A percentile compares a stretch with the other conserved stretches of the same genome.
Evolutionary conservation across 2,888 invertebrate genomes (phyloP).

Genomic region (Cordilura impudica): DNA sequence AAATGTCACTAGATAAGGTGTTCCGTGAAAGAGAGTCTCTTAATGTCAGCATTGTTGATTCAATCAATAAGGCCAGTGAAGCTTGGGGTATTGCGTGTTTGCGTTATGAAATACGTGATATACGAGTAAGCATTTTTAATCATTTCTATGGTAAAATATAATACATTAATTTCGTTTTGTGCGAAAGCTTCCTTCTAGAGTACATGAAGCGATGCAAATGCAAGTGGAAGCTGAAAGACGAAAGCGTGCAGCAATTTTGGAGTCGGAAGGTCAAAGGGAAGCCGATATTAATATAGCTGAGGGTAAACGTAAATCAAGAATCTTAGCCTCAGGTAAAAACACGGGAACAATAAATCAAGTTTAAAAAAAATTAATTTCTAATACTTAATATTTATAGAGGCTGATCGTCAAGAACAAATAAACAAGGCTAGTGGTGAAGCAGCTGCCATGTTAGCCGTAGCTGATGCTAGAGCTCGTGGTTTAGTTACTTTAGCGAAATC

Average conservation of each 20-base stretch:
- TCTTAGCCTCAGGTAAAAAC: conserved; percentile 89
- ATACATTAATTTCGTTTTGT: conserved; percentile 54
- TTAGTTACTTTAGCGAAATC: conserved; percentile 87
- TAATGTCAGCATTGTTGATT: conserved; percentile 95
- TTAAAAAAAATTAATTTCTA: not conserved
- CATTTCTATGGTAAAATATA: no score
- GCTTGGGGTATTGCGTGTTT: conserved; percentile 99
- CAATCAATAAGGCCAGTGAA: conserved; percentile 98
- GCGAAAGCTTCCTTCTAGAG: conserved; percentile 91
- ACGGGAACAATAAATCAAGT: conserved; percentile 83
- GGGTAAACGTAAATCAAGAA: conserved; percentile 93
- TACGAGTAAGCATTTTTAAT: conserved; percentile 68
- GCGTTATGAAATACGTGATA: conserved; percentile 93
- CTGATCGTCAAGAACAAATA: conserved; percentile 94
- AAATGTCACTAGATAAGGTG: conserved; percentile 97
- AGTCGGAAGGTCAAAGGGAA: conserved; percentile 95
- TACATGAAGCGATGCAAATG: conserved; percentile 99
- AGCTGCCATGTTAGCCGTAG: conserved; percentile 92
- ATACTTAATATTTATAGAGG: conserved; percentile 82
- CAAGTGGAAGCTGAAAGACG: conserved; percentile 99
- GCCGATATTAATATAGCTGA: conserved; percentile 98
- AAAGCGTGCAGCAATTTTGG: conserved; percentile 96
- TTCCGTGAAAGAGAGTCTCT: conserved; percentile 97
- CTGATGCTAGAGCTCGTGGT: conserved; percentile 92
- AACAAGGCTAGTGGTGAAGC: conserved; percentile 96